A percentile compares a stretch with the other conserved stretches of the same genome.
Conservation (phyloP, 1,140 invertebrate genomes). For the Pogonomyrmex barbatus region DNA sequence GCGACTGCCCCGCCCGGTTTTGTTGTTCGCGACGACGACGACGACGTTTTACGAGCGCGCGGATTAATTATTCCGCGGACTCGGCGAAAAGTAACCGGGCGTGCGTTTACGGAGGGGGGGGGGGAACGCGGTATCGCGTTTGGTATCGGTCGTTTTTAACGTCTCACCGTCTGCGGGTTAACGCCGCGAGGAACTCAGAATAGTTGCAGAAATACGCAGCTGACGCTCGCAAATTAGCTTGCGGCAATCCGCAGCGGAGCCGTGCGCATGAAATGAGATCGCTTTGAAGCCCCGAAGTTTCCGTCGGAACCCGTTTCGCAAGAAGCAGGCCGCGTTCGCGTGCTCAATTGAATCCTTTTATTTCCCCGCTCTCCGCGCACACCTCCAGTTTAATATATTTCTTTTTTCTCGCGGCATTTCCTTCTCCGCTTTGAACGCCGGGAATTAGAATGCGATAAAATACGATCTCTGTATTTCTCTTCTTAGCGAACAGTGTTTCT, state of each 20-base stretch:
- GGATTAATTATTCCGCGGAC: conserved; percentile 49
- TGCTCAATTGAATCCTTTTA: conserved; percentile 62
- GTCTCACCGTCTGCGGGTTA: conserved; percentile 43
- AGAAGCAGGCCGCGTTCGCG: conserved; percentile 63
- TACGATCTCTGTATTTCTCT: not conserved
- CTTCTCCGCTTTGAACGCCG: conserved; percentile 15
- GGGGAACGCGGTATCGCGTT: conserved; percentile 28
- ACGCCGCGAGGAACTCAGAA: conserved; percentile 69
- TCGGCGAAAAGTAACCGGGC: conserved; percentile 19
- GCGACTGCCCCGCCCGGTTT: not conserved
- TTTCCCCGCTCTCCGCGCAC: not conserved
- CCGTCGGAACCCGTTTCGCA: conserved; percentile 37
- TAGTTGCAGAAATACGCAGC: conserved; percentile 74
- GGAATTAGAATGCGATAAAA: conserved; percentile 26
- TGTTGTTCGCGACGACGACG: conserved; percentile 14
- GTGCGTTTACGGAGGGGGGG: no score
- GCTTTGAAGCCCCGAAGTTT: conserved; percentile 58
- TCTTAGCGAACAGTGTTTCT: not conserved
- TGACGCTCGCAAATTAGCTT: conserved; percentile 75
- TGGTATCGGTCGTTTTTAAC: conserved; percentile 63
- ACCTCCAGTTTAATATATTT: conserved; percentile 9
- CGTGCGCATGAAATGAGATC: conserved; percentile 62
- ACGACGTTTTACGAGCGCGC: conserved; percentile 51
- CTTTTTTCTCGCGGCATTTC: not conserved
- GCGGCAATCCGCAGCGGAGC: conserved; percentile 66